These are phyloP conservation scores for Eurois occulta DNA, from an alignment of 2,888 invertebrate genomes.

Conservation along the genomic window DNA sequence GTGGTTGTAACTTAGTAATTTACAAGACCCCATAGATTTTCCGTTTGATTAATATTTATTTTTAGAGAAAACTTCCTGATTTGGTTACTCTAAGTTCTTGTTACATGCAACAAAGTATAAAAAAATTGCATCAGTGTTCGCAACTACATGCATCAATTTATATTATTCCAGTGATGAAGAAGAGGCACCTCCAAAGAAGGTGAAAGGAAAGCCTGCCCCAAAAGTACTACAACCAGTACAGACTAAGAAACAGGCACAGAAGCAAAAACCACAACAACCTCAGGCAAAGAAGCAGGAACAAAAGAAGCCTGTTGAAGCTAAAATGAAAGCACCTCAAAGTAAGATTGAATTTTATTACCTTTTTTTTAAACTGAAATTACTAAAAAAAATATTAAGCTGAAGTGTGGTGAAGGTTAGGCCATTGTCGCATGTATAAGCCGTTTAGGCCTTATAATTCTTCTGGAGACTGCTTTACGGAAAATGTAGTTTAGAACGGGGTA, in stretches of 20 bases:
- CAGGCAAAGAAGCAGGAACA: conserved; percentile 44
- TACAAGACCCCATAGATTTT: not conserved
- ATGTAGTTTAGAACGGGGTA: not conserved
- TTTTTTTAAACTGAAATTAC: not conserved
- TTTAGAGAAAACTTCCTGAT: not conserved
- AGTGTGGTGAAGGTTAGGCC: not conserved
- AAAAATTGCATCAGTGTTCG: not conserved
- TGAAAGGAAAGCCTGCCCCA: conserved; percentile 57
- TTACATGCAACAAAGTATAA: not conserved
- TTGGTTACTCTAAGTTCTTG: not conserved
- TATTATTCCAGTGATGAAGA: conserved; percentile 50
- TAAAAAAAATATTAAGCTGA: not conserved
- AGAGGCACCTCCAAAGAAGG: conserved; percentile 55
- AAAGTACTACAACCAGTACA: conserved; percentile 31
- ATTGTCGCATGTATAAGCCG: not conserved
- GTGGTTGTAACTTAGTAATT: not conserved
- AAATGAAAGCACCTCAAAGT: conserved; percentile 73
- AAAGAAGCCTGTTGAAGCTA: conserved; percentile 58
- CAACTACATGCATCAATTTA: not conserved
- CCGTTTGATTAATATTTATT: not conserved
- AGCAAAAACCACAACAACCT: conserved; percentile 52
- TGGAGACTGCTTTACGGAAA: not conserved
- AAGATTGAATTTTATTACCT: conserved; percentile 49
- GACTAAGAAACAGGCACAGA: conserved; percentile 37
- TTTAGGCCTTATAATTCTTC: not conserved